A percentile compares a stretch with the other conserved stretches of the same genome.
Evolutionary conservation across 1,140 invertebrate species (phyloP).

Genomic region (Dolichoris vasculosae): DNA sequence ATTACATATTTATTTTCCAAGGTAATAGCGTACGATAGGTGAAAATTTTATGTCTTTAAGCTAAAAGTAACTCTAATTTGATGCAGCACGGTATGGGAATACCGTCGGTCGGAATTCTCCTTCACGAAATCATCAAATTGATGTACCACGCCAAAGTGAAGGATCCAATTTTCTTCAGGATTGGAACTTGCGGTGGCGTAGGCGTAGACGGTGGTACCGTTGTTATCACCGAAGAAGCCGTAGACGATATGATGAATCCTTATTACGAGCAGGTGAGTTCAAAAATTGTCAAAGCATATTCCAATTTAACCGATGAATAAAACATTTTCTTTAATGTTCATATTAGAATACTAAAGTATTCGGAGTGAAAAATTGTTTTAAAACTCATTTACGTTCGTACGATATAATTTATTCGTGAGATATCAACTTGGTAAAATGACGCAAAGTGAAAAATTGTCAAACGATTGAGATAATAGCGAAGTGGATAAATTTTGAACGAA

Average conservation of each 20-base stretch:
- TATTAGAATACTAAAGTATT: too few species aligned
- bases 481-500: too few species aligned
- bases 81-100: constrained; percentile 94
- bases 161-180: constrained; percentile 92
- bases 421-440: too few species aligned
- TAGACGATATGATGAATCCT: constrained; percentile 86
- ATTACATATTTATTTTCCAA: too few species aligned
- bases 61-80: neutral
- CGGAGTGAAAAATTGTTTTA: too few species aligned
- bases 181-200: constrained; percentile 95
- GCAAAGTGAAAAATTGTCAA: too few species aligned
- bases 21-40: too few species aligned
- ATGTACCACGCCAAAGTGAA: constrained; percentile 92
- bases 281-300: neutral
- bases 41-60: neutral
- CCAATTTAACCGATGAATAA: neutral
- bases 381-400: too few species aligned
- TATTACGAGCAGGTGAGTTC: constrained; percentile 79
- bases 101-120: constrained; percentile 91
- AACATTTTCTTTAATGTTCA: too few species aligned
- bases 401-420: too few species aligned
- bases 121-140: constrained; percentile 95
- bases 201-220: constrained; percentile 92
- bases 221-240: constrained; percentile 89
- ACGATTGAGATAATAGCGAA: too few species aligned